Conservation (phyloP, 2,888 invertebrate species). For the Plagodis dolabraria region DNA sequence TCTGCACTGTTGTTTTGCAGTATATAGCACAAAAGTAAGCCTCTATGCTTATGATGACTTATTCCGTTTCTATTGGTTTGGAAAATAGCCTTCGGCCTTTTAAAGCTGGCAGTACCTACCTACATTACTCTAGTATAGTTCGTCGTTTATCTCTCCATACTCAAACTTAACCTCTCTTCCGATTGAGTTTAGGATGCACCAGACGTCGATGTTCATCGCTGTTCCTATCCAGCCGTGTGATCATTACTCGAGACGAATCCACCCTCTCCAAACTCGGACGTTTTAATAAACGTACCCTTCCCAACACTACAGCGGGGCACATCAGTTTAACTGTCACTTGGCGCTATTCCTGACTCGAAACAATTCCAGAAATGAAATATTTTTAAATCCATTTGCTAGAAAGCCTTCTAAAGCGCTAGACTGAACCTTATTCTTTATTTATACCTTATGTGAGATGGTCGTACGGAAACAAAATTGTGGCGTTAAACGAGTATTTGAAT, state of each 20-base stretch:
- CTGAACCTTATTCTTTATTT: conserved; percentile 69
- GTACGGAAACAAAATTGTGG: conserved; percentile 31
- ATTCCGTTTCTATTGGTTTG: no score
- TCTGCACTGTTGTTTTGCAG: no score
- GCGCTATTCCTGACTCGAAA: conserved; percentile 74
- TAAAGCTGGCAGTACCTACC: no score
- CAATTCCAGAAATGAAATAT: conserved; percentile 80
- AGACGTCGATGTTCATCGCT: conserved; percentile 17
- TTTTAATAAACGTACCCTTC: conserved; percentile 73
- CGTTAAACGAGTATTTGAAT: neutral
- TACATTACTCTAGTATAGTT: no score
- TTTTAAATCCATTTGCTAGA: conserved; percentile 79
- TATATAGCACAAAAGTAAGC: no score
- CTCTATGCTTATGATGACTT: no score
- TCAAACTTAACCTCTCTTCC: conserved; percentile 19
- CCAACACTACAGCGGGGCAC: conserved; percentile 60
- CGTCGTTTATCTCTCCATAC: no score
- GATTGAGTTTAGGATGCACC: conserved; percentile 22
- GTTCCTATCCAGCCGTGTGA: conserved; percentile 28
- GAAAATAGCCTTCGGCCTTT: no score
- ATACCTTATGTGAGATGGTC: conserved; percentile 37
- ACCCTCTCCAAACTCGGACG: conserved; percentile 54
- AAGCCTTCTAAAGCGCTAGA: conserved; percentile 66
- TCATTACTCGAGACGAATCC: conserved; percentile 42
- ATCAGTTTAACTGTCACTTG: conserved; percentile 79